phyloP scores from a whole-genome alignment of 2,888 invertebrate species.

The Ornithoptera alexandrae region DNA sequence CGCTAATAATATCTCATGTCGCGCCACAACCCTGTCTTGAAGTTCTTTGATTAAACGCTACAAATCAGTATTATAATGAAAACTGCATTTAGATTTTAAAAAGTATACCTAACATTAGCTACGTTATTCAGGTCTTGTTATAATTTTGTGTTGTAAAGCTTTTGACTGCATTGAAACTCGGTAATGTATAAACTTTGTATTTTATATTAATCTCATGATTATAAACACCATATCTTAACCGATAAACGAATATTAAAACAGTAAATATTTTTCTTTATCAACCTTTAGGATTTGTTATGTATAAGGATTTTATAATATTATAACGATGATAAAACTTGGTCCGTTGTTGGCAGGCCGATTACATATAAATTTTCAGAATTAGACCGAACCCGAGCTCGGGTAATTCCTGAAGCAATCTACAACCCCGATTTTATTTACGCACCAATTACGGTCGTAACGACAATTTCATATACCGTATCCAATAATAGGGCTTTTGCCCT shows the following conservation, averaged over 20 bases:
- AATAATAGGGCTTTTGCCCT: conserved; percentile 25
- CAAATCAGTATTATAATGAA: background rate
- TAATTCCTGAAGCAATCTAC: conserved; percentile 17
- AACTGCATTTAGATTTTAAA: background rate
- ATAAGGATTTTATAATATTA: background rate
- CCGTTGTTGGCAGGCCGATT: conserved; percentile 3
- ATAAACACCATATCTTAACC: too few relatives aligned
- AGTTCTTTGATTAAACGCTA: background rate
- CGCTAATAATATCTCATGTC: too few relatives aligned
- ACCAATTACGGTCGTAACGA: conserved; percentile 26
- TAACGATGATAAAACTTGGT: conserved; percentile 5
- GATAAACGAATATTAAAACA: too few relatives aligned
- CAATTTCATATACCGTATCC: conserved; percentile 27
- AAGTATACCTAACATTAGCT: background rate
- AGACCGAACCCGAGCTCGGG: conserved; percentile 5
- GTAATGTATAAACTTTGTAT: too few relatives aligned
- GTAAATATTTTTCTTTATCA: too few relatives aligned
- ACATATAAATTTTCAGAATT: conserved; percentile 6
- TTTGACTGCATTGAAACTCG: too few relatives aligned
- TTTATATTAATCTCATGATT: too few relatives aligned
- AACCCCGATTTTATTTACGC: conserved; percentile 28
- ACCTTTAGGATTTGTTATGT: background rate
- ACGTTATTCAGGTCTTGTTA: background rate
- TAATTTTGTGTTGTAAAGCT: too few relatives aligned
- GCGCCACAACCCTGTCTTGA: background rate